Evolutionary conservation across 1,140 invertebrate genomes (phyloP).

Genomic region (Drosophila varians): DNA sequence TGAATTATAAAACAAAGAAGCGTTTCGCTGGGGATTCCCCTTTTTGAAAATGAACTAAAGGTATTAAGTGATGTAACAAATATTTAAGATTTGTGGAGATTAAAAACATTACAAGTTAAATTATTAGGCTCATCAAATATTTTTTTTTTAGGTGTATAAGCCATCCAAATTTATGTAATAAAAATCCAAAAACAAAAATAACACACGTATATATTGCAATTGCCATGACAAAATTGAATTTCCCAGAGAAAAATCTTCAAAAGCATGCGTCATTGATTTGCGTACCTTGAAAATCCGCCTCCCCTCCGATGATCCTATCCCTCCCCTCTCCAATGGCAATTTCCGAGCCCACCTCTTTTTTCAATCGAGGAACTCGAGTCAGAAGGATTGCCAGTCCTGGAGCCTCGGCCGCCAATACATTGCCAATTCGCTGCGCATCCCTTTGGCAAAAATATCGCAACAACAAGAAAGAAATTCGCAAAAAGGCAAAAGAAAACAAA

Average conservation of each 20-base stretch:
- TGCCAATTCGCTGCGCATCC: slow-evolving; percentile 52
- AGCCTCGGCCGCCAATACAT: slow-evolving; percentile 55
- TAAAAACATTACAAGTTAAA: no score
- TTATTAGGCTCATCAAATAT: no score
- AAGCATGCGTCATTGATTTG: slow-evolving; percentile 65
- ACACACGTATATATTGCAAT: slow-evolving; percentile 17
- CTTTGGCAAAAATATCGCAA: slow-evolving; percentile 29
- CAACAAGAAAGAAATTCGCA: background rate
- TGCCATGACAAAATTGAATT: slow-evolving; percentile 62
- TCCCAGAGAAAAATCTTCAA: slow-evolving; percentile 64
- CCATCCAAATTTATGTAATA: background rate
- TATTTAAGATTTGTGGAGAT: no score
- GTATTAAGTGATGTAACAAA: no score
- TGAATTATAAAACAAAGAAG: slow-evolving; percentile 62
- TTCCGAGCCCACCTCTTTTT: slow-evolving; percentile 35
- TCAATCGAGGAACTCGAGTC: slow-evolving; percentile 18
- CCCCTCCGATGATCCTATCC: background rate
- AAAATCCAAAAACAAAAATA: background rate
- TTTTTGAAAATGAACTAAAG: no score
- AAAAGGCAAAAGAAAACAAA: background rate
- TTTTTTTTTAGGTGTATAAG: no score
- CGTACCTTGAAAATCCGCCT: background rate
- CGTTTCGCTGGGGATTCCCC: no score
- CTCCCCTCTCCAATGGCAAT: slow-evolving; percentile 21
- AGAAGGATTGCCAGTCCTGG: slow-evolving; percentile 3